Conservation (phyloP, 2,113 vertebrate species). For the Corythornis cristatus region DNA sequence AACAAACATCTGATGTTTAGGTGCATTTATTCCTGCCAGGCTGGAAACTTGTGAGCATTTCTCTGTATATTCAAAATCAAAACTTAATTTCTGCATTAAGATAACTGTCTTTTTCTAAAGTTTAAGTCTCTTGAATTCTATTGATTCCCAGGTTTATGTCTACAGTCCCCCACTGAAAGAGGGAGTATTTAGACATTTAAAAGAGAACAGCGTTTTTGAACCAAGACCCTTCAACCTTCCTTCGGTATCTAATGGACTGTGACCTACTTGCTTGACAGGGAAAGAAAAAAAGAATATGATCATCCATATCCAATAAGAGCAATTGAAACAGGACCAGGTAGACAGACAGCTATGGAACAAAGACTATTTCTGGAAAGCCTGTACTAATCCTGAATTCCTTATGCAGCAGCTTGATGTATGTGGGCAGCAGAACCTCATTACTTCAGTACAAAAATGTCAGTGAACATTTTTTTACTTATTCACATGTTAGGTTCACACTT, state of each 20-base stretch:
- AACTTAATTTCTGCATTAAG: background rate
- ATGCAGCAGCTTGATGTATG: background rate
- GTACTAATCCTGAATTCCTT: background rate
- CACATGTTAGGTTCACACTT: background rate
- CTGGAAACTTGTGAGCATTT: background rate
- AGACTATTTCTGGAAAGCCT: background rate
- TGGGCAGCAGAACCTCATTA: background rate
- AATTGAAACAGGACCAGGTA: background rate
- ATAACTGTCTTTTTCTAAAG: background rate
- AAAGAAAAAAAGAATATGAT: background rate
- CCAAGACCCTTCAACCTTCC: background rate
- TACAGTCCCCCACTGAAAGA: background rate
- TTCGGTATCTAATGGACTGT: background rate
- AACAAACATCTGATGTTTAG: background rate
- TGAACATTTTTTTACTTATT: background rate
- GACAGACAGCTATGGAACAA: background rate
- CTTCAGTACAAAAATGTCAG: background rate
- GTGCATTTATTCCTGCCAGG: background rate
- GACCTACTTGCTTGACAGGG: background rate
- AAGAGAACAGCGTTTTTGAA: background rate
- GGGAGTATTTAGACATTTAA: background rate
- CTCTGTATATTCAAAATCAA: background rate
- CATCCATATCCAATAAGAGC: background rate
- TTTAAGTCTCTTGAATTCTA: background rate
- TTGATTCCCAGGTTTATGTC: background rate